Conservation (phyloP, 2,113 vertebrate genomes). For the Lophochroa leadbeateri region DNA sequence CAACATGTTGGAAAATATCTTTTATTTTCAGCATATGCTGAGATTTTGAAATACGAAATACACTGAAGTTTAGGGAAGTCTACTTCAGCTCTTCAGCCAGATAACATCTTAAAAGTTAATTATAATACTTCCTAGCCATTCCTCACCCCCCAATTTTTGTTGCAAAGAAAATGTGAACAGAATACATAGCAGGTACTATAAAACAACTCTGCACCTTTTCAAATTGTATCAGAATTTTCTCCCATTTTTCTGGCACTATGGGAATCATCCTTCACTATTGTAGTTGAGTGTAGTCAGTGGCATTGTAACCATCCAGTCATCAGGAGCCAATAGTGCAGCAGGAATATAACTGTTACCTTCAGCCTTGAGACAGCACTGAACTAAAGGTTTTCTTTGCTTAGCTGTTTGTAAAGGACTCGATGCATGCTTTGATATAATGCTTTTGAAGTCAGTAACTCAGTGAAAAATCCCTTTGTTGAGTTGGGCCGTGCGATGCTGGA, state of each 20-base stretch:
- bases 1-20: neutral
- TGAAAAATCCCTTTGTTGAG: slow-evolving; percentile 29
- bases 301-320: neutral
- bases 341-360: neutral
- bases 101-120: neutral
- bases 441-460: neutral
- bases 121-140: neutral
- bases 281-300: neutral
- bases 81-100: neutral
- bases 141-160: neutral
- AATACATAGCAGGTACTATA: fast-evolving
- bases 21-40: neutral
- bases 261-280: neutral
- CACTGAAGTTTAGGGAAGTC: neutral
- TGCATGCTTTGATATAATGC: neutral
- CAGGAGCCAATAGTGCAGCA: neutral
- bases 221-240: neutral
- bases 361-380: neutral
- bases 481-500: neutral
- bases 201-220: neutral
- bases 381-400: neutral
- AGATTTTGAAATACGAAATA: neutral
- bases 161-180: neutral
- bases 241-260: neutral
- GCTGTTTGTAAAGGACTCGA: neutral